Conservation (phyloP, 2,113 vertebrate genomes). For the Actinemys pallida region DNA sequence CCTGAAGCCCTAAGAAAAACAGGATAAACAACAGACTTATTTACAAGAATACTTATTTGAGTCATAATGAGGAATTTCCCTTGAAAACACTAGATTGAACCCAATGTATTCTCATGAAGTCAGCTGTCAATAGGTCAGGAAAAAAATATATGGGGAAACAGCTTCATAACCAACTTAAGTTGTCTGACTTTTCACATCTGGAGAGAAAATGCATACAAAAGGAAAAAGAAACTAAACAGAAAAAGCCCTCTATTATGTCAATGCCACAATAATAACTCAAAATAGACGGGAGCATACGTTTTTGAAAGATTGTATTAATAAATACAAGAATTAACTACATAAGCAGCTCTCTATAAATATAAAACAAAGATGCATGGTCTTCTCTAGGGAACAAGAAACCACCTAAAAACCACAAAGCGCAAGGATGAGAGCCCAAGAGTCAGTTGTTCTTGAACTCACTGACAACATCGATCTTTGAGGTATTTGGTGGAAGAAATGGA, state of each 20-base stretch:
- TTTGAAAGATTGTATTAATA: background rate
- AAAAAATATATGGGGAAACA: background rate
- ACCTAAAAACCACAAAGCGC: background rate
- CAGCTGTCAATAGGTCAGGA: background rate
- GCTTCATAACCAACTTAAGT: background rate
- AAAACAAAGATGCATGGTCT: slow-evolving; percentile 1
- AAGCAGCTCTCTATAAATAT: background rate
- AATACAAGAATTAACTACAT: slow-evolving; percentile 1
- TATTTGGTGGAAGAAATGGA: slow-evolving; percentile 16
- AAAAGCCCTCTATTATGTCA: background rate
- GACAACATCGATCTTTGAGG: background rate
- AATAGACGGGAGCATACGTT: background rate
- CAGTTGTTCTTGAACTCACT: slow-evolving; percentile 29
- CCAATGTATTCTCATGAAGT: background rate
- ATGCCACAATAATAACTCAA: background rate
- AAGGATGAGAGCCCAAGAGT: background rate
- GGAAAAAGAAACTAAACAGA: background rate
- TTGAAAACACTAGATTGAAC: slow-evolving; percentile 30
- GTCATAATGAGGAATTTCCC: slow-evolving; percentile 37
- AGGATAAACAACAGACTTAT: slow-evolving; percentile 26
- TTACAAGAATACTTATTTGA: slow-evolving; percentile 28
- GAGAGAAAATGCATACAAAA: background rate
- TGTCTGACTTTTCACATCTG: too few relatives aligned
- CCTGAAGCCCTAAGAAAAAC: slow-evolving; percentile 41
- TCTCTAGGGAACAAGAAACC: background rate